These are phyloP conservation scores for Calonectris borealis DNA, from an alignment of 2,113 vertebrate species.

Conservation along the genomic window DNA sequence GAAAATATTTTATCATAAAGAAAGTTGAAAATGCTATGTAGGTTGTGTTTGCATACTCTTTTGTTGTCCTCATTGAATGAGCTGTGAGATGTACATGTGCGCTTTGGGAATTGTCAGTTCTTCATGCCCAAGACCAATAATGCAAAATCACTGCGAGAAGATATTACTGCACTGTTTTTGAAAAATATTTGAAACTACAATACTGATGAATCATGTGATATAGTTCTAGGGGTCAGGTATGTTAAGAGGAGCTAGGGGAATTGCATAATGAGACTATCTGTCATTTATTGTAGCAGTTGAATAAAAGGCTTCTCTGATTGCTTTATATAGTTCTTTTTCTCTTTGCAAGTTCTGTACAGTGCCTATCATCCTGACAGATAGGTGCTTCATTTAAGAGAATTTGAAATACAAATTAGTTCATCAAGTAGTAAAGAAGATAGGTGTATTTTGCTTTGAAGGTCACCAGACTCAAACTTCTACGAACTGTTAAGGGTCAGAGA, in stretches of 20 bases:
- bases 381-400: slow-evolving; percentile 26
- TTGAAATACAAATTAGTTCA: slow-evolving; percentile 58
- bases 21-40: not conserved
- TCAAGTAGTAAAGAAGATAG: slow-evolving; percentile 34
- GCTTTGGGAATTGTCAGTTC: not conserved
- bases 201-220: slow-evolving; percentile 6
- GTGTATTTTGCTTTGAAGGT: slow-evolving; percentile 27
- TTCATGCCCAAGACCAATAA: not conserved
- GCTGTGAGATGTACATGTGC: not conserved
- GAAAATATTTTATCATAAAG: not conserved
- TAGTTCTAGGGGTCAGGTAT: slow-evolving; percentile 21
- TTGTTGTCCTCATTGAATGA: not conserved
- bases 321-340: slow-evolving; percentile 49
- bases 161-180: not conserved
- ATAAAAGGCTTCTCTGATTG: slow-evolving; percentile 50
- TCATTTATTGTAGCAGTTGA: slow-evolving; percentile 30
- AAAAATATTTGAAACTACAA: not conserved
- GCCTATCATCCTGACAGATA: slow-evolving; percentile 54
- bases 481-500: not conserved
- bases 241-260: slow-evolving; percentile 32
- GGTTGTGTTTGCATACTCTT: not conserved
- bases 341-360: slow-evolving; percentile 10
- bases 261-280: slow-evolving; percentile 39
- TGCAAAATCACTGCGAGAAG: not conserved
- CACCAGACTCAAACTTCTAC: not conserved